These are phyloP conservation scores for Metopia argyrocephala DNA, from an alignment of 2,888 invertebrate genomes.

Conservation along the genomic window DNA sequence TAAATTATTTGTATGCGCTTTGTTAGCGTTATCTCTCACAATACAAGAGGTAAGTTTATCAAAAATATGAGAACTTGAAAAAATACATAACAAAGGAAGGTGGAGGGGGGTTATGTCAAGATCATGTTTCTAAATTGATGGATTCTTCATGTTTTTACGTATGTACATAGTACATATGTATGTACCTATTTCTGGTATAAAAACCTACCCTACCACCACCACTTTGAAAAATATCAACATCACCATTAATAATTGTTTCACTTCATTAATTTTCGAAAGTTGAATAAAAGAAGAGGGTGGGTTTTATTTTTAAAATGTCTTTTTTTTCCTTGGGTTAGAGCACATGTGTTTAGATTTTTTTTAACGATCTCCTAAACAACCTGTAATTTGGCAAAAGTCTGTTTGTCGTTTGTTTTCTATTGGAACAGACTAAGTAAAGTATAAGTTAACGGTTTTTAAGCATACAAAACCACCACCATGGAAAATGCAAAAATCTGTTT, in stretches of 20 bases:
- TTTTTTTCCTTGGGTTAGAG: background rate
- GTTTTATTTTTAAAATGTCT: background rate
- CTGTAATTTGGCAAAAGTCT: slow-evolving; percentile 25
- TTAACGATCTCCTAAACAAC: background rate
- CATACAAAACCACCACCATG: no score
- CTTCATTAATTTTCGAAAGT: slow-evolving; percentile 1
- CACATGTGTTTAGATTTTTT: slow-evolving; percentile 44
- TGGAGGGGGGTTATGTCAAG: no score
- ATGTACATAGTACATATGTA: no score
- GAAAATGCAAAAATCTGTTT: no score
- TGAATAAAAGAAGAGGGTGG: background rate
- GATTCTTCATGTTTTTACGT: no score
- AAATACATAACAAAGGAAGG: no score
- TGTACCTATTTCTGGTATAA: no score
- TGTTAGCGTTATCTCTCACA: slow-evolving; percentile 76
- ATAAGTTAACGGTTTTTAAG: no score
- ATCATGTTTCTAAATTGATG: no score
- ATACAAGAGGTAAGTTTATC: slow-evolving; percentile 76
- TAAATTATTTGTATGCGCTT: slow-evolving; percentile 77
- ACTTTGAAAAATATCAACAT: slow-evolving; percentile 27
- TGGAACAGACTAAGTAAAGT: no score
- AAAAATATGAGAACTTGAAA: background rate
- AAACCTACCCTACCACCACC: background rate
- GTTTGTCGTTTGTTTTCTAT: background rate
- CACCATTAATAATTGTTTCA: background rate